A percentile compares a stretch with the other conserved stretches of the same genome.
Conservation (phyloP, 2,113 vertebrate species). For the Nothocercus nigrocapillus region DNA sequence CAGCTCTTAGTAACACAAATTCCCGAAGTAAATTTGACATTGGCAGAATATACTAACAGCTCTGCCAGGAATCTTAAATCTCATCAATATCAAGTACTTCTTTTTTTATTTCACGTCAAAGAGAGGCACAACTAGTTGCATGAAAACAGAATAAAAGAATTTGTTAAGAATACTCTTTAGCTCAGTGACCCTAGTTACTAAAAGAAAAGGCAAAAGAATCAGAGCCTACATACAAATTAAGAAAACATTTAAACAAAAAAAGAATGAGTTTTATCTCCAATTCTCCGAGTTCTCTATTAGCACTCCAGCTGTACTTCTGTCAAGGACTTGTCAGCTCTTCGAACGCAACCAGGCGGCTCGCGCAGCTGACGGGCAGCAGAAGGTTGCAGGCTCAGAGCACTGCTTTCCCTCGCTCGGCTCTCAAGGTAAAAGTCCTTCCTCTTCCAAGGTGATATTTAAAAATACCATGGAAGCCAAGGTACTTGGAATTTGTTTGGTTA, state of each 20-base stretch:
- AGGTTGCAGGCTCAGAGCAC: background rate
- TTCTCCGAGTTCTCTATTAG: background rate
- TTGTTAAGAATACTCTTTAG: background rate
- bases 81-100: background rate
- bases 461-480: background rate
- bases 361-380: background rate
- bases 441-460: background rate
- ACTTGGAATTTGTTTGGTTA: background rate
- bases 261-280: rapidly evolving
- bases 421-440: background rate
- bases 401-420: background rate
- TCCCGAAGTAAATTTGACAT: background rate
- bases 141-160: background rate
- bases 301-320: background rate
- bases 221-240: background rate
- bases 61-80: background rate
- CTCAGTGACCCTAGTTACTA: background rate
- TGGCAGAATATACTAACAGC: background rate
- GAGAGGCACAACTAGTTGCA: background rate
- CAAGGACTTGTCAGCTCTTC: background rate
- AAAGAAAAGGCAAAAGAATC: background rate
- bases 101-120: background rate
- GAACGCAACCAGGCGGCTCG: background rate
- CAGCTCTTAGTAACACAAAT: background rate
- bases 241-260: background rate